Conservation (phyloP, 2,113 vertebrate genomes). For the Colius striatus region DNA sequence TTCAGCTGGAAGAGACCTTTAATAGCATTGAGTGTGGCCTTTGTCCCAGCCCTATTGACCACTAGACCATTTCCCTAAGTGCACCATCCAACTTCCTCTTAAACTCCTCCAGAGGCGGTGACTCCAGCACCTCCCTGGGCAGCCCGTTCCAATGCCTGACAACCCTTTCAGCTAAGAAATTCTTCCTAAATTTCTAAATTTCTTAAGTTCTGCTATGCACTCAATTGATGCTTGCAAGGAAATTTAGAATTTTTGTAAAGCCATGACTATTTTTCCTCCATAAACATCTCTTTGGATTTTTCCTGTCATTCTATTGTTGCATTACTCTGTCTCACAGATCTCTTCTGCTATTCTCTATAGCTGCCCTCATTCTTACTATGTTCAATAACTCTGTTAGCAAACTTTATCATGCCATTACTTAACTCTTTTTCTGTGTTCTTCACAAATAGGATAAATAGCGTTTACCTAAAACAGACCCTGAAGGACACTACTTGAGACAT, state of each 20-base stretch:
- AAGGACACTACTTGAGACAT: not conserved
- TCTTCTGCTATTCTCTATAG: not conserved
- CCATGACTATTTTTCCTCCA: not conserved
- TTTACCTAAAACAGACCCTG: not conserved
- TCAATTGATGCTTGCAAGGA: not conserved
- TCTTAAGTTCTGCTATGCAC: not conserved
- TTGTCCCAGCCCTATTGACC: too few relatives aligned
- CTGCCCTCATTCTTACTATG: not conserved
- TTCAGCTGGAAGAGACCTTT: too few relatives aligned
- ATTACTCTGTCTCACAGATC: not conserved
- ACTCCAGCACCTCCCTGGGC: too few relatives aligned
- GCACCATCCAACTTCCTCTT: too few relatives aligned
- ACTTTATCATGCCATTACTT: not conserved
- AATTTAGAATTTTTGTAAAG: not conserved
- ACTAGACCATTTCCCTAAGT: too few relatives aligned
- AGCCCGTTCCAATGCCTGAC: too few relatives aligned
- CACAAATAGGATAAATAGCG: not conserved
- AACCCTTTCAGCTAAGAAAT: too few relatives aligned
- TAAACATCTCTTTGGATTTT: not conserved
- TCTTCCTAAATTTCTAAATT: not conserved
- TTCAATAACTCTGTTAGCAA: not conserved
- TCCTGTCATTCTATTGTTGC: not conserved
- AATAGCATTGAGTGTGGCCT: too few relatives aligned
- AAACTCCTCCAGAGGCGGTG: too few relatives aligned
- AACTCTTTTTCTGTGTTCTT: not conserved